Percentiles rank a stretch among this genome's conserved stretches.
Conservation (phyloP, 2,888 invertebrate genomes). For the Drosophila birchii region DNA sequence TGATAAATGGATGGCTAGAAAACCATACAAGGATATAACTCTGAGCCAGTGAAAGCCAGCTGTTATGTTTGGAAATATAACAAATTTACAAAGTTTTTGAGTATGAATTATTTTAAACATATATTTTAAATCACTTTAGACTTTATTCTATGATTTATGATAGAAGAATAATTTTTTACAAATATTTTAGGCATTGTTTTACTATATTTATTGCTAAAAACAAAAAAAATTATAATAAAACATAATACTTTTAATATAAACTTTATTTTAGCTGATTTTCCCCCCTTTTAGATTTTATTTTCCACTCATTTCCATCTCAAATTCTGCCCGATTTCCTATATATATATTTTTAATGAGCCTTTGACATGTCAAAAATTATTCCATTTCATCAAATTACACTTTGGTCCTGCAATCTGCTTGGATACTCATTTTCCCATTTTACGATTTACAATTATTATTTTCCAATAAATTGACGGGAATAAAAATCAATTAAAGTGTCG, state of each 20-base stretch:
- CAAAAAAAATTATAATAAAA: not conserved
- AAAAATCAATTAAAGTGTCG: slow-evolving; percentile 53
- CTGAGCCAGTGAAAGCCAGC: not conserved
- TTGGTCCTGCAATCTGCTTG: slow-evolving; percentile 6
- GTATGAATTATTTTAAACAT: not conserved
- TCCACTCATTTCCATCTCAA: not conserved
- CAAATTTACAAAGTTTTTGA: not conserved
- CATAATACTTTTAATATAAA: not conserved
- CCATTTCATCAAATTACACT: slow-evolving; percentile 11
- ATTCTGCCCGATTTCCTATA: not conserved
- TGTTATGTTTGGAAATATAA: not conserved
- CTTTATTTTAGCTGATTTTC: no score
- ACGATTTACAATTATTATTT: slow-evolving; percentile 21
- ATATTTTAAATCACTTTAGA: no score
- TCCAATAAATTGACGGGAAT: slow-evolving; percentile 23
- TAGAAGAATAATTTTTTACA: not conserved
- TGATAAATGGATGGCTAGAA: slow-evolving; percentile 23
- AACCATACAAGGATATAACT: not conserved
- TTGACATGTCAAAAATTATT: not conserved
- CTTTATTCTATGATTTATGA: not conserved
- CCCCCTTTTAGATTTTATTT: not conserved
- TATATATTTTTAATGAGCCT: not conserved
- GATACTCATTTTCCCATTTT: not conserved
- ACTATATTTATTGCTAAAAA: not conserved
- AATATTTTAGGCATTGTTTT: not conserved